Evolutionary conservation across 2,797 vertebrate species (phyloP), one percentile per base, ranked within the genome.

Genomic region (Malurus leucopterus): DNA sequence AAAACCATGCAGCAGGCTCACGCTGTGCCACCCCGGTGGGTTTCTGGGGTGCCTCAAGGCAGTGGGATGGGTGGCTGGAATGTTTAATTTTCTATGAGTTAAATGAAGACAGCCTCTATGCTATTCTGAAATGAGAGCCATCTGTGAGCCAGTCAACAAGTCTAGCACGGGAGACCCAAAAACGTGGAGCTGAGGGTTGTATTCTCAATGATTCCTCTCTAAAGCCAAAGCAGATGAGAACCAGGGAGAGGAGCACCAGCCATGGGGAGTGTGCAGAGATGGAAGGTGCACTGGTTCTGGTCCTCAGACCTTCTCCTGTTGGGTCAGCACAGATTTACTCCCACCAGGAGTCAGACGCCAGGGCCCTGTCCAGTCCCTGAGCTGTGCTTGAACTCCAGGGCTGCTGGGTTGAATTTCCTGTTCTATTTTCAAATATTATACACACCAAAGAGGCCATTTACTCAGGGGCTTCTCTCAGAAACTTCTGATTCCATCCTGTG

Each of bases 231-330:
- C 46, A 74, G 21, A 13, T 19, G 49, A 58, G 41, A 49, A 19
- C 1, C 17, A 21, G 26, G 21, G 4, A 24, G n/a, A 51, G 54
- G 49, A 73, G n/a, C 40, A 58, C 13, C 13, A 75, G n/a, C 15
- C 27, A 4, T 9, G 2, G 1, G 0, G 0, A 8, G 4, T 0
- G 9, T 8, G 24, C 26, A 49, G 62, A 64, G 40, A 21, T 62
- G 55, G 30, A 21, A 8, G 3, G 8, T n/a, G 18, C 3, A 1
- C 20, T 7, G 11, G 13, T 5, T 24, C 41, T 2, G 4, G 2
- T 8, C 20, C 40, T 49, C 12, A 1, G 14, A 12, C 10, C 20
- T 41, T 34, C 40, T 68, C 15, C 51, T 3, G 2, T 1, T 2
- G 1, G 3, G 40, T 50, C 49, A 82, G 47, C 38, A 18, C 9